Percentiles rank a stretch among this genome's conserved stretches.
phyloP scores from a whole-genome alignment of 23 tunicate species.

The Aplidium turbinatum region DNA sequence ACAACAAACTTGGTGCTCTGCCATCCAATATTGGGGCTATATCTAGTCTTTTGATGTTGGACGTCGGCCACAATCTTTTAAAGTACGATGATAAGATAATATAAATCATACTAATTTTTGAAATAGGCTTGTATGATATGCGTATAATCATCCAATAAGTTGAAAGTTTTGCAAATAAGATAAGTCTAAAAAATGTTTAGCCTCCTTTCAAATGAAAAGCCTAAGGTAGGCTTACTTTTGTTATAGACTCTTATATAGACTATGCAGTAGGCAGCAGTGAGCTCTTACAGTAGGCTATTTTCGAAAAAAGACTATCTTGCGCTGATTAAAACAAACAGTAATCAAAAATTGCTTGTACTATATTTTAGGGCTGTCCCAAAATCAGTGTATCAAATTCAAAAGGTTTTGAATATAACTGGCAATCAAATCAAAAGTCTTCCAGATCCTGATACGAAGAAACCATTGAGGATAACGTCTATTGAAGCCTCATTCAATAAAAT shows the following conservation, averaged over 20 bases:
- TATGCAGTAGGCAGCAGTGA: no score
- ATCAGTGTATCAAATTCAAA: background rate
- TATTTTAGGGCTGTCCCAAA: background rate
- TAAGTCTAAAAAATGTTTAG: no score
- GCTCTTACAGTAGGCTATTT: no score
- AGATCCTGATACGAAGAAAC: conserved; percentile 1
- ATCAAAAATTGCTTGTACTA: background rate
- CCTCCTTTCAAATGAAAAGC: no score
- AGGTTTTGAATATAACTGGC: background rate
- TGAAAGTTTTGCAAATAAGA: no score
- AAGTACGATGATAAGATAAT: conserved; percentile 37
- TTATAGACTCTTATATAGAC: no score
- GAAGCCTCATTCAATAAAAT: conserved; percentile 11
- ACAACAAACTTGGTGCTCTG: conserved; percentile 66
- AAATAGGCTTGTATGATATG: no score
- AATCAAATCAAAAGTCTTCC: background rate
- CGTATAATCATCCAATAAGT: no score
- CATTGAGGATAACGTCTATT: background rate
- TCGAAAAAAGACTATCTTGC: no score
- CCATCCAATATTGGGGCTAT: conserved; percentile 67
- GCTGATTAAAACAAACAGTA: background rate
- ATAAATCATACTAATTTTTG: background rate
- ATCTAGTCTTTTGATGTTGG: conserved; percentile 57
- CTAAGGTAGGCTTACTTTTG: no score
- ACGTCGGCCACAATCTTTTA: conserved; percentile 56